A percentile compares a stretch with the other conserved stretches of the same genome.
Conservation (phyloP, 1,140 invertebrate genomes). For the Arion vulgaris region DNA sequence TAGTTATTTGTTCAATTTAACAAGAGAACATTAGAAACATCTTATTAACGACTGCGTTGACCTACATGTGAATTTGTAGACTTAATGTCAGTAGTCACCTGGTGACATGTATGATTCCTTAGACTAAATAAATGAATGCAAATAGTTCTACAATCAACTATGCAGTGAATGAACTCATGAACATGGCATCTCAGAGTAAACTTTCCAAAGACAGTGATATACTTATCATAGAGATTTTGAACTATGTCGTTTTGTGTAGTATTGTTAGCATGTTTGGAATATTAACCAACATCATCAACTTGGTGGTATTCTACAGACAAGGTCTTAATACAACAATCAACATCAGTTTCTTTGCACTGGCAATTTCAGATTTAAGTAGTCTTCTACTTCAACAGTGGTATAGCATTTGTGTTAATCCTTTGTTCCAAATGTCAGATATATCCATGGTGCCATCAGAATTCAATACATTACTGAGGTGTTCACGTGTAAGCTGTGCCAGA, state of each 20-base stretch:
- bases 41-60: no score
- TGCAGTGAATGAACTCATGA: no score
- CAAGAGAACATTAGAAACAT: no score
- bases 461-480: background rate
- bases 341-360: constrained; percentile 14
- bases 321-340: constrained; percentile 13
- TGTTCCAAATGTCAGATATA: background rate
- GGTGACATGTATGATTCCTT: no score
- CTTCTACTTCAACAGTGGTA: background rate
- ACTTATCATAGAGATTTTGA: background rate
- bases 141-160: no score
- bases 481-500: background rate
- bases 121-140: no score
- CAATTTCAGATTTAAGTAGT: background rate
- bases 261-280: background rate
- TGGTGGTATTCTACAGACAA: background rate
- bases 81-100: no score
- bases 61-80: no score
- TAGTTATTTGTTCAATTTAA: no score
- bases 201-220: no score
- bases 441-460: background rate
- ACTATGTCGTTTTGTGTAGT: background rate
- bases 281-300: background rate
- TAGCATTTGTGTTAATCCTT: background rate
- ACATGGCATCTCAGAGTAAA: no score